phyloP scores from a whole-genome alignment of 2,113 vertebrate species.

The Turdus rufiventris region DNA sequence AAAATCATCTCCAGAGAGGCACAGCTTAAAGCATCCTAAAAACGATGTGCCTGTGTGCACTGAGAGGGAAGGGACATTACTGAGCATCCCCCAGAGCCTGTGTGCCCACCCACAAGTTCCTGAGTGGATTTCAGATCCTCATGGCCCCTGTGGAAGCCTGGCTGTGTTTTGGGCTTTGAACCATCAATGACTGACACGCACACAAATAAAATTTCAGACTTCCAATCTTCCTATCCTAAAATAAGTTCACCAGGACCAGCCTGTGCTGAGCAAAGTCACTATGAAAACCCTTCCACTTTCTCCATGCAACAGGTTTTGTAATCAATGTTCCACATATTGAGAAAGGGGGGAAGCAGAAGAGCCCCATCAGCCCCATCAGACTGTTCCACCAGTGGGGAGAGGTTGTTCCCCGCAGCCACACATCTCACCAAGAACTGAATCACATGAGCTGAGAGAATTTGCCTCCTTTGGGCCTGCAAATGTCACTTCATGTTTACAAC shows the following conservation, averaged over 20 bases:
- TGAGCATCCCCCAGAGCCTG: not conserved
- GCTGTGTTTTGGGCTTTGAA: not conserved
- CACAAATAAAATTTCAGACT: not conserved
- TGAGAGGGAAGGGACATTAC: not conserved
- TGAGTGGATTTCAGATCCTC: not conserved
- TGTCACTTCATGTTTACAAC: not conserved
- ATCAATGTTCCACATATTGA: fast-evolving
- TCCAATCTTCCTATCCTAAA: not conserved
- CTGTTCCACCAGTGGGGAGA: not conserved
- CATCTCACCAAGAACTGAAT: not conserved
- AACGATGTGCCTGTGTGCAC: not conserved
- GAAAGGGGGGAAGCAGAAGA: not conserved
- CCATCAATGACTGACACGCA: fast-evolving
- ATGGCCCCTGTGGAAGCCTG: not conserved
- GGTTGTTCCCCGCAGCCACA: not conserved
- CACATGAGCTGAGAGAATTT: fast-evolving
- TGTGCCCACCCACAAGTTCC: not conserved
- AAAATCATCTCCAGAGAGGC: not conserved
- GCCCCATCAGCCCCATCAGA: not conserved
- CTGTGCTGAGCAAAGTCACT: not conserved
- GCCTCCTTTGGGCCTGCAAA: not conserved
- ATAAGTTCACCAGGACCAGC: not conserved
- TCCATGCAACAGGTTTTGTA: not conserved
- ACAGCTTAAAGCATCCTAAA: not conserved
- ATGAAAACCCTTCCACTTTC: not conserved